Conservation (phyloP, 1,140 invertebrate species). For the Periplaneta americana region DNA sequence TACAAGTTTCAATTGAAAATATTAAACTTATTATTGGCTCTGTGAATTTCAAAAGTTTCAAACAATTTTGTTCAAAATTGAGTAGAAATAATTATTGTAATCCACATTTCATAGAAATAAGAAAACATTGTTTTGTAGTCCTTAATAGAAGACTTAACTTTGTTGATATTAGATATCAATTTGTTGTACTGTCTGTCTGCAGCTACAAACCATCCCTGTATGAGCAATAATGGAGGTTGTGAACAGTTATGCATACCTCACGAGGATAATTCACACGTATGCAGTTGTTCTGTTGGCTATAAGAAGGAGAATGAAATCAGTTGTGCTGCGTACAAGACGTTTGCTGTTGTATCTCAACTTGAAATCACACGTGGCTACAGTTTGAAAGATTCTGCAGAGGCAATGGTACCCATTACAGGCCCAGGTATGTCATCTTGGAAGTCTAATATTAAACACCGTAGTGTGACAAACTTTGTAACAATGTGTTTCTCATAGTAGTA, state of each 20-base stretch:
- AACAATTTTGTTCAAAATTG: too few relatives aligned
- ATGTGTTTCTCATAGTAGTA: neutral
- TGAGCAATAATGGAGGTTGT: slow-evolving; percentile 82
- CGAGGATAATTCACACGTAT: slow-evolving; percentile 60
- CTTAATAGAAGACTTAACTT: too few relatives aligned
- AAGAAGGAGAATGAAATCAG: slow-evolving; percentile 68
- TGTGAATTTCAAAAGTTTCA: too few relatives aligned
- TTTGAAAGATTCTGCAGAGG: slow-evolving; percentile 76
- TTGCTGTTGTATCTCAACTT: slow-evolving; percentile 85
- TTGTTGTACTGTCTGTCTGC: slow-evolving; percentile 19
- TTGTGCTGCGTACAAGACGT: slow-evolving; percentile 81
- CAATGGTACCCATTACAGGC: slow-evolving; percentile 91
- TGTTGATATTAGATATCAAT: neutral
- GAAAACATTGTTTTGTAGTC: too few relatives aligned
- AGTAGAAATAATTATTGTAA: too few relatives aligned
- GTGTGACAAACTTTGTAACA: too few relatives aligned
- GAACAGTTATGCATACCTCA: slow-evolving; percentile 89
- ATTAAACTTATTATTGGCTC: too few relatives aligned
- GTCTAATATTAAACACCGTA: too few relatives aligned
- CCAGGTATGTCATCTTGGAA: too few relatives aligned
- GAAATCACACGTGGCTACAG: slow-evolving; percentile 85
- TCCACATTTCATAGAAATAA: too few relatives aligned
- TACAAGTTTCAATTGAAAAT: too few relatives aligned
- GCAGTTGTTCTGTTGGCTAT: slow-evolving; percentile 85
- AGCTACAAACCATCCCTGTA: slow-evolving; percentile 77